Percentiles rank a stretch among this genome's conserved stretches.
Evolutionary conservation across 2,888 invertebrate genomes (phyloP).

Genomic region (Auanema freiburgensis): DNA sequence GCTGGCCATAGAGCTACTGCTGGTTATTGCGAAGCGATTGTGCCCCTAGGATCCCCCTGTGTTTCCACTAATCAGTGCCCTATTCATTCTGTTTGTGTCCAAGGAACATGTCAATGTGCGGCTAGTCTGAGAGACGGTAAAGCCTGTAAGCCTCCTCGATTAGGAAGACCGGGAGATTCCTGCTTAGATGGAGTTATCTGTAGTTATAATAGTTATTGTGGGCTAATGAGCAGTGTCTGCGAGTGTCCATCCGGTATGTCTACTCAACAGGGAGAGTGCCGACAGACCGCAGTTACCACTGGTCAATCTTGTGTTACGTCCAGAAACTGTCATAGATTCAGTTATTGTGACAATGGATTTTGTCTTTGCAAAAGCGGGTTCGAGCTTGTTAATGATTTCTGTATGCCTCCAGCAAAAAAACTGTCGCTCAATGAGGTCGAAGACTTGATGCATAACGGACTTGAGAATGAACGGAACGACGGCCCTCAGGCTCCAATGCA

Average conservation of each 20-base stretch:
- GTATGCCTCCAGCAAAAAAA: conserved; percentile 30
- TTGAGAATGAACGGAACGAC: conserved; percentile 23
- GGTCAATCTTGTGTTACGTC: conserved; percentile 54
- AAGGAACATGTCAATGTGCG: conserved; percentile 38
- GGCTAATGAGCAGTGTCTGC: conserved; percentile 57
- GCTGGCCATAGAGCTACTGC: conserved; percentile 46
- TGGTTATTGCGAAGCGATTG: conserved; percentile 39
- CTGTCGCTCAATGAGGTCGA: neutral
- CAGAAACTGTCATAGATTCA: conserved; percentile 51
- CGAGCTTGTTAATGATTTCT: conserved; percentile 36
- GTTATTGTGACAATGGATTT: conserved; percentile 60
- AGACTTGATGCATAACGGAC: conserved; percentile 8
- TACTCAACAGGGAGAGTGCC: conserved; percentile 42
- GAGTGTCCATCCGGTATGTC: conserved; percentile 59
- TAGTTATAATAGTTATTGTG: conserved; percentile 50
- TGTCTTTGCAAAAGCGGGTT: conserved; percentile 53
- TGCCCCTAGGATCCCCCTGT: conserved; percentile 37
- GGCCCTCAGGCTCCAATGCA: conserved; percentile 24
- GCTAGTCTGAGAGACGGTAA: conserved; percentile 12
- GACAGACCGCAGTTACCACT: conserved; percentile 42
- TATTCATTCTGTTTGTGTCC: conserved; percentile 33
- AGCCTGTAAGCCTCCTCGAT: conserved; percentile 37
- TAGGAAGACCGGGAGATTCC: conserved; percentile 56
- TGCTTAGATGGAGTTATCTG: conserved; percentile 38
- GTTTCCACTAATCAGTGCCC: conserved; percentile 42